Percentiles rank a stretch among this genome's conserved stretches.
Evolutionary conservation across 2,888 invertebrate genomes (phyloP).

Genomic region (Hipparchia semele): DNA sequence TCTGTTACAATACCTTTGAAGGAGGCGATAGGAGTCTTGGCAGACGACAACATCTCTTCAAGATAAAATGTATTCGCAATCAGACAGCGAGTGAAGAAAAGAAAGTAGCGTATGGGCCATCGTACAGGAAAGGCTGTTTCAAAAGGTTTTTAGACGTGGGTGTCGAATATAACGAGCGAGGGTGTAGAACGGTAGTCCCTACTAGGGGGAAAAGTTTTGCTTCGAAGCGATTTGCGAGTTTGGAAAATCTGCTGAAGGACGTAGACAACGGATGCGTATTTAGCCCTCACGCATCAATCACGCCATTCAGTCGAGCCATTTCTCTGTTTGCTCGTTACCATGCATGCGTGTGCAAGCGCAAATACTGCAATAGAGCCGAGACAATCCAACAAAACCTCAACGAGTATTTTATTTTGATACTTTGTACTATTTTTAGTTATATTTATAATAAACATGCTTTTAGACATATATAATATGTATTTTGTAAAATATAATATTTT

Average conservation of each 20-base stretch:
- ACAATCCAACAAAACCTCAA: not conserved
- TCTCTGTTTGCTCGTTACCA: conserved; percentile 59
- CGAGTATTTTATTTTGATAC: conserved; percentile 12
- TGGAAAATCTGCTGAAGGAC: conserved; percentile 40
- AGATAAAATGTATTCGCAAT: conserved; percentile 38
- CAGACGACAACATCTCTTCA: conserved; percentile 11
- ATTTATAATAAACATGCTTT: no score
- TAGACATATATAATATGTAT: no score
- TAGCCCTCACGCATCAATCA: conserved; percentile 57
- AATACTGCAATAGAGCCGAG: conserved; percentile 52
- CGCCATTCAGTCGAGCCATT: conserved; percentile 55
- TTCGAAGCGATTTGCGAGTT: conserved; percentile 37
- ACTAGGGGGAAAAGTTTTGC: conserved; percentile 39
- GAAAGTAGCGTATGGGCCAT: conserved; percentile 31
- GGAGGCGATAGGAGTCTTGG: conserved; percentile 22
- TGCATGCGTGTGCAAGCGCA: conserved; percentile 57
- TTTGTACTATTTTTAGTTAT: not conserved
- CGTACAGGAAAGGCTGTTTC: conserved; percentile 47
- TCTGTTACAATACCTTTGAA: conserved; percentile 37
- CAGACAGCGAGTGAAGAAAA: not conserved
- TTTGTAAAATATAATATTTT: no score
- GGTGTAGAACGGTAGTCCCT: conserved; percentile 43
- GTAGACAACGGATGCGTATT: conserved; percentile 52
- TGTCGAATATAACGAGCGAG: conserved; percentile 46
- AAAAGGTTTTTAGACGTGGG: conserved; percentile 50